Conservation (phyloP, 2,888 invertebrate species). For the Catocala fraxini region DNA sequence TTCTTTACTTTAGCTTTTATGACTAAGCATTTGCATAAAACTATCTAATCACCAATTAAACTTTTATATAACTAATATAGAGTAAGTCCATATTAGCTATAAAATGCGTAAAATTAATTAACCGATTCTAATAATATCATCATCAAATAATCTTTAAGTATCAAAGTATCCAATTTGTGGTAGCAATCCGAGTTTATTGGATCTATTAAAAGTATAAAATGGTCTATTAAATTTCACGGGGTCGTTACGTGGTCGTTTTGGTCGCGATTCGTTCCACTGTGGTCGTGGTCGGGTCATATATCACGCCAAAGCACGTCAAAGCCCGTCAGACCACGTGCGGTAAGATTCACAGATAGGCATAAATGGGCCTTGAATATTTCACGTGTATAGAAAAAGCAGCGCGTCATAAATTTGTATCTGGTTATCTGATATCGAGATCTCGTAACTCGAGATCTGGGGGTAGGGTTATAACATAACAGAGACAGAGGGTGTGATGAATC, state of each 20-base stretch:
- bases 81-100: slow-evolving; percentile 33
- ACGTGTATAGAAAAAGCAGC: slow-evolving; percentile 48
- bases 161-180: slow-evolving; percentile 45
- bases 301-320: slow-evolving; percentile 51
- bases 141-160: slow-evolving; percentile 44
- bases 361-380: slow-evolving; percentile 55
- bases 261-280: slow-evolving; percentile 40
- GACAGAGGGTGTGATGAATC: slow-evolving; percentile 42
- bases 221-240: slow-evolving; percentile 41
- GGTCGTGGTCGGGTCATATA: slow-evolving; percentile 32
- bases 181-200: slow-evolving; percentile 34
- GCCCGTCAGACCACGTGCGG: slow-evolving; percentile 55
- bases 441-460: slow-evolving; percentile 67
- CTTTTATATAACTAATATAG: slow-evolving; percentile 24
- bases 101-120: slow-evolving; percentile 42
- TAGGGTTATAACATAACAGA: slow-evolving; percentile 16
- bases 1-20: slow-evolving; percentile 13
- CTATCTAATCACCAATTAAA: slow-evolving; percentile 9
- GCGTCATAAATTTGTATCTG: slow-evolving; percentile 76
- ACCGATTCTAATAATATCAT: slow-evolving; percentile 32
- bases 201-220: slow-evolving; percentile 29
- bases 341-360: slow-evolving; percentile 69
- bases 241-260: slow-evolving; percentile 28
- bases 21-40: slow-evolving; percentile 23
- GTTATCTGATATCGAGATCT: slow-evolving; percentile 71